Conservation (phyloP, 2,797 vertebrate species). For the Otus scops region DNA sequence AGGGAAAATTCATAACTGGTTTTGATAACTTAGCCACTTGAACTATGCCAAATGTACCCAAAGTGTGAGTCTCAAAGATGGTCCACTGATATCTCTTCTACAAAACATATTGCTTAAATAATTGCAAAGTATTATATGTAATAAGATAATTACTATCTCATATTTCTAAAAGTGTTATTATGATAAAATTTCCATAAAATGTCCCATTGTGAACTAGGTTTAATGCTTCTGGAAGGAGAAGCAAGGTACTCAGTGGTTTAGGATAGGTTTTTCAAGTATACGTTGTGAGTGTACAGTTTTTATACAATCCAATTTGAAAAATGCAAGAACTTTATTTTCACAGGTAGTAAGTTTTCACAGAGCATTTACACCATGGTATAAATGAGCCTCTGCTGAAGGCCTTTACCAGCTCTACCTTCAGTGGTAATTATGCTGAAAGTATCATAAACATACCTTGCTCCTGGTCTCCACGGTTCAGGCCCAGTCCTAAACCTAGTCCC, state of each 20-base stretch:
- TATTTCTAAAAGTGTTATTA: background rate
- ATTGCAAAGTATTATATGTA: background rate
- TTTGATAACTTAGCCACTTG: background rate
- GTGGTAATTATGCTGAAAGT: background rate
- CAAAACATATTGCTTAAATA: background rate
- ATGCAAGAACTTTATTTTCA: background rate
- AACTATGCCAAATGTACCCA: background rate
- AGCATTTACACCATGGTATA: background rate
- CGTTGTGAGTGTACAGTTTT: background rate
- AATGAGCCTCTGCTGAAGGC: background rate
- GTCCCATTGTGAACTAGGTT: background rate
- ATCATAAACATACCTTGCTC: slow-evolving; percentile 66
- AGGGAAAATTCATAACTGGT: background rate
- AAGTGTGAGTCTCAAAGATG: background rate
- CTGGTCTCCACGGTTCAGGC: slow-evolving; percentile 52
- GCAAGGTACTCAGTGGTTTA: background rate
- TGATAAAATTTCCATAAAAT: background rate
- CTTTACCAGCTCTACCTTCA: background rate
- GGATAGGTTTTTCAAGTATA: background rate
- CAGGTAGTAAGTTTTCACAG: background rate
- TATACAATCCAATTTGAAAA: background rate
- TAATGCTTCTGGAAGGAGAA: background rate
- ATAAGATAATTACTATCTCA: background rate
- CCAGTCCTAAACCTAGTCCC: slow-evolving; percentile 77
- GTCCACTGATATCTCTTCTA: background rate